Evolutionary conservation across 2,797 vertebrate genomes (phyloP), one percentile per base, ranked within the genome.

Genomic region (Streptopelia turtur): DNA sequence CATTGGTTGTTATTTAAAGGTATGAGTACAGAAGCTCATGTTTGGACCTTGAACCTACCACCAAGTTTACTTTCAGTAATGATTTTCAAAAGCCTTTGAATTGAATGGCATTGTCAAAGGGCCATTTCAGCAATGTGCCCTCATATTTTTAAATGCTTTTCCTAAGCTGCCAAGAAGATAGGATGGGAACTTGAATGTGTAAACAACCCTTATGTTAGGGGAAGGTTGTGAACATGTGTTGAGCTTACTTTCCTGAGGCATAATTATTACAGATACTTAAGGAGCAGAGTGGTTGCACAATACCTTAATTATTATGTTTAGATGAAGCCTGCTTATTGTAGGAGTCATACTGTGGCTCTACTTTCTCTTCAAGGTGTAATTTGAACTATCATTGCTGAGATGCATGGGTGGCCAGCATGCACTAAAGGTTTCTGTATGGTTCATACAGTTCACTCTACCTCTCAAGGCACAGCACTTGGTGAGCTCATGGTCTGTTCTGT

Each of bases 301-400:
- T 89, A 57, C 53, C 68, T 83, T 91, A 95, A 96, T 97, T 80
- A 83, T 50, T 71, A 50, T 93, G 86, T 96, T 95, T 93, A 92
- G 88, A 87, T 83, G 81, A 87, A 77, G 89, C 60, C 77, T 79
- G 49, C 89, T 94, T 75, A 50, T 27, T 75, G 93, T 75, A 74
- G 68, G 86, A 95, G 90, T 96, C 95, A 96, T 90, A 89, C 52
- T 35, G 52, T 94, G 93, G 87, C 81, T 96, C 88, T 95, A 96
- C 96, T 97, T 97, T 97, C 96, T 90, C 95, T 85, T 95, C 80
- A 96, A 92, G 91, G 83, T 95, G 86, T 93, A 96, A 96, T 95
- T 95, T 96, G 78, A 91, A 64, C 66, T 59, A 81, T 89, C 5
- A 4, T 85, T 84, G 69, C 65, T 78, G 63, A 86, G 89, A 74